Percentiles rank a stretch among this genome's conserved stretches.
These are phyloP conservation scores for pig (Sus scrofa) DNA, from an alignment of 2,113 vertebrate genomes.

Conservation along the genomic window T2T-Sscrofa CM000826.6:132517501-132518000, in stretches of 20 bases:
- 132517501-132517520: not conserved
- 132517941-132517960: not conserved
- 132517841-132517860: not conserved
- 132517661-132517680: not conserved
- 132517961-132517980: not conserved
- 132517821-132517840: not conserved
- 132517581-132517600: not conserved
- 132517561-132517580: slow-evolving; percentile 6
- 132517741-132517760: not conserved
- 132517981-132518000: not conserved
- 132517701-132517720: not conserved
- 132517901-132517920: not conserved
- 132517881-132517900: not conserved
- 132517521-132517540: not conserved
- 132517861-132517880: not conserved
- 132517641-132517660: slow-evolving; percentile 7
- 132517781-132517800: not conserved
- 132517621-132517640: not conserved
- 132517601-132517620: not conserved
- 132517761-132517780: not conserved
- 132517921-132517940: not conserved
- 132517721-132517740: not conserved
- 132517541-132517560: not conserved
- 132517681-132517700: not conserved
- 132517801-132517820: not conserved